Conservation (phyloP, 2,797 vertebrate species). For the Pristis pectinata region DNA sequence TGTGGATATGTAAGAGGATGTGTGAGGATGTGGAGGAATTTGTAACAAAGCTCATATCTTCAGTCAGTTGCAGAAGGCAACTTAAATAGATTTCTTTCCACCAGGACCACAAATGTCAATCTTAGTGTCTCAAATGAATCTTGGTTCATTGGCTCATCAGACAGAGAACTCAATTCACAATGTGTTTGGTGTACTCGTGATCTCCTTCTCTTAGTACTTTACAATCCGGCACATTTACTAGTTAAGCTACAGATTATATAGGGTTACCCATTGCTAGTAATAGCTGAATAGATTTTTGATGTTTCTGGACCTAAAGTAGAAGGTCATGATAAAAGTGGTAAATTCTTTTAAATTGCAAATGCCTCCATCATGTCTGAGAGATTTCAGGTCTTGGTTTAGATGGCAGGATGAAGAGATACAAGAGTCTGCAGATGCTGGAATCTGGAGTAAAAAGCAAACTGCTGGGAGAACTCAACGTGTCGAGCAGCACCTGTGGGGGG, state of each 20-base stretch:
- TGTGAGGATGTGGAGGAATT: background rate
- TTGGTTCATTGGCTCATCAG: background rate
- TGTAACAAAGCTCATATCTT: background rate
- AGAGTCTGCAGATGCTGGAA: too few species aligned
- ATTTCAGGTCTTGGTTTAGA: background rate
- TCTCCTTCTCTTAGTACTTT: background rate
- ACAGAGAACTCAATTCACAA: background rate
- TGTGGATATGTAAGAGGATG: background rate
- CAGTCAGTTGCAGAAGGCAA: background rate
- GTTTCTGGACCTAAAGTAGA: background rate
- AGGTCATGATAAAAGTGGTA: background rate
- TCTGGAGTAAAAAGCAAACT: too few species aligned
- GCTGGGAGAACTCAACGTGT: too few species aligned
- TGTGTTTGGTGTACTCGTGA: background rate
- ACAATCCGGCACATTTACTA: background rate
- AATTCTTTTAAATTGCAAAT: background rate
- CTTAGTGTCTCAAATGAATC: background rate
- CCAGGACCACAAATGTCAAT: background rate
- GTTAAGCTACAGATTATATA: background rate
- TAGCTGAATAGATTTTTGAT: background rate
- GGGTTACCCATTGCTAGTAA: background rate
- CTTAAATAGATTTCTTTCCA: background rate
- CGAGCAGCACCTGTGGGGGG: too few species aligned
- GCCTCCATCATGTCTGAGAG: background rate
- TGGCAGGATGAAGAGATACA: background rate